Base-by-base conservation (phyloP, 2,888 invertebrate genomes). In the Morpho helenor region DNA sequence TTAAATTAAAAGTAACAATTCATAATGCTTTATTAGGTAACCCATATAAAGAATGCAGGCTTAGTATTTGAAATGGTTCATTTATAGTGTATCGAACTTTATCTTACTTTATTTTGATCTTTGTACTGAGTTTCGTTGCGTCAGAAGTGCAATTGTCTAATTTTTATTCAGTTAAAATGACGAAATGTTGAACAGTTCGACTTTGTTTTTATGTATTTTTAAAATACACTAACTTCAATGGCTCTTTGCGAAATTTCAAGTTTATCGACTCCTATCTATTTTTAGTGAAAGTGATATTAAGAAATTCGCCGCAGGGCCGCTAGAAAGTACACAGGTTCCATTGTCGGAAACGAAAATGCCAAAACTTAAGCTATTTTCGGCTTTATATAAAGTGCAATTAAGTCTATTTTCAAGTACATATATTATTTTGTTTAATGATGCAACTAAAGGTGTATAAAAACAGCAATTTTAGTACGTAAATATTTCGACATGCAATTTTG, bases 291-390 rank as follows among this genome's bases (percentile, higher is more conserved):
- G 66, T 64, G 49, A 49, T 45, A 49, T 51, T 7, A 43, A 52
- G 53, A 60, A 45, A 55, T 56, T 56, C 52, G 52, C 56, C 59
- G 49, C 47, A 64, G 64, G 64, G 64, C 57, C 60, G 52, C 53
- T 64, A 59, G 65, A 66, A 66, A 66, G 65, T 61, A 61, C 50
- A 46, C 60, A 62, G 57, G 56, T 53, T 49, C 49, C 41, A 64
- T 62, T 61, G 61, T 63, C 56, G 22, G 22, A 31, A 31, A 31
- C 31, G 31, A 46, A 22, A 53, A 42, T 41, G 22, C 47, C 47
- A 41, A 7, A 46, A 41, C 39, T 41, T 52, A 41, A 8, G 22
- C 22, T 8, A 53, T 41, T 23, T 22, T 23, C 23, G 8, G 23
- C 42, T 42, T 47, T 47, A 10, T 9, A 8, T 9, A 16, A 16